A percentile compares a stretch with the other conserved stretches of the same genome.
These are phyloP conservation scores for Cryptotermes secundus DNA, from an alignment of 1,140 invertebrate species.

Conservation along the genomic window DNA sequence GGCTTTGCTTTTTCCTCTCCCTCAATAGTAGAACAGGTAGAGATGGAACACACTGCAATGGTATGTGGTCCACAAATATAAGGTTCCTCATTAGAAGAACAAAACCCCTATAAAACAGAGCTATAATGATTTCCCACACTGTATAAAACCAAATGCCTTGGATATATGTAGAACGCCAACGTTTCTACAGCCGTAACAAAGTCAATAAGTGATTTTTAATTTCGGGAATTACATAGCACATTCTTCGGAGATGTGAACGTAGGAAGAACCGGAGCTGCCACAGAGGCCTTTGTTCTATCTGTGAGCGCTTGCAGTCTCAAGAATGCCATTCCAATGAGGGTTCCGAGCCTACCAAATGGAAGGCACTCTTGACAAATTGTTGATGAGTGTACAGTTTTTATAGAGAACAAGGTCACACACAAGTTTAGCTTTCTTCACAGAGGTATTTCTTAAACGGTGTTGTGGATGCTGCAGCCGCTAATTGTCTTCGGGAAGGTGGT, in stretches of 20 bases:
- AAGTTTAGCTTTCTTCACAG: not conserved
- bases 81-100: not conserved
- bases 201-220: slow-evolving; percentile 15
- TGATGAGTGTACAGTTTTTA: not conserved
- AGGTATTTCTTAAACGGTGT: not conserved
- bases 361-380: not conserved
- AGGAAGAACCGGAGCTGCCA: not conserved
- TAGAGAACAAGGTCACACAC: not conserved
- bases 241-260: not conserved
- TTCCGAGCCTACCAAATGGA: not conserved
- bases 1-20: too few relatives aligned
- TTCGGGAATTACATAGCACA: not conserved
- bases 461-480: not conserved
- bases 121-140: not conserved
- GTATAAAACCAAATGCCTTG: not conserved
- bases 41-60: not conserved
- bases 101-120: not conserved
- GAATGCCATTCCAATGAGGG: not conserved
- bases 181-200: not conserved
- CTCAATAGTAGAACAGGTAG: not conserved
- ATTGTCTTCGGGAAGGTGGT: not conserved
- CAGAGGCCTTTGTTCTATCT: not conserved
- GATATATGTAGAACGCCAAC: not conserved
- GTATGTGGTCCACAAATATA: not conserved
- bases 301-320: not conserved